Percentiles rank a stretch among this genome's conserved stretches.
phyloP scores from a whole-genome alignment of 92 coral and sea anemone genomes.

The Muricea muricata region DNA sequence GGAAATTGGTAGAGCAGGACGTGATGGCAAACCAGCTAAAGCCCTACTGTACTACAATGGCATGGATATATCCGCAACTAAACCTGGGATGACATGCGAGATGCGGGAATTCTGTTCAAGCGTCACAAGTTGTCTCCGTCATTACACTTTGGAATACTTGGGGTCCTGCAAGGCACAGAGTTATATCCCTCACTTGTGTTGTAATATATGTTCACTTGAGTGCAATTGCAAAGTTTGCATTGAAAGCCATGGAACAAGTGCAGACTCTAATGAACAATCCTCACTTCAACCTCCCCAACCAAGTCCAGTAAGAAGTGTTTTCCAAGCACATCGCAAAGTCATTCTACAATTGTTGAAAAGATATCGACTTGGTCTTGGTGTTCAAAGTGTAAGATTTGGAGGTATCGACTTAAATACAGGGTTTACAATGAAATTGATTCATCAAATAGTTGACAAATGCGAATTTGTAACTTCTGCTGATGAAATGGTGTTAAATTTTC shows the following conservation, averaged over 20 bases:
- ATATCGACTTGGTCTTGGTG: background rate
- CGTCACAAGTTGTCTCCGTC: conserved; percentile 8
- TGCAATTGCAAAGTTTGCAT: background rate
- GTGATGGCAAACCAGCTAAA: conserved; percentile 63
- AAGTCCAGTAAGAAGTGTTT: background rate
- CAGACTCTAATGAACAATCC: too few relatives aligned
- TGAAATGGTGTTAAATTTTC: background rate
- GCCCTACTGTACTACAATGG: conserved; percentile 52
- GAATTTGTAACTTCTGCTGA: background rate
- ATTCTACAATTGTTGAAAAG: background rate
- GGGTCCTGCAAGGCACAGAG: conserved; percentile 17
- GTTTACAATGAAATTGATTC: background rate
- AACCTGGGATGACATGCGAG: conserved; percentile 57
- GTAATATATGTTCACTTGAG: background rate
- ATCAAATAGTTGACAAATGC: background rate
- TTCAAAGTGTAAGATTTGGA: background rate
- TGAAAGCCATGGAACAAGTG: too few relatives aligned
- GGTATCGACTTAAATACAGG: background rate
- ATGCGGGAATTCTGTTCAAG: conserved; percentile 47
- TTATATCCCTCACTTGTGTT: background rate
- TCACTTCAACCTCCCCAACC: too few relatives aligned
- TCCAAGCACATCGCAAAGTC: background rate
- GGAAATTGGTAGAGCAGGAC: conserved; percentile 68
- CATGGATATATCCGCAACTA: conserved; percentile 48
- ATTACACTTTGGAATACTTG: conserved; percentile 27